Evolutionary conservation across 1,140 invertebrate species (phyloP), one percentile per base, ranked within the genome.

Genomic region (Brachionus manjavacas): DNA sequence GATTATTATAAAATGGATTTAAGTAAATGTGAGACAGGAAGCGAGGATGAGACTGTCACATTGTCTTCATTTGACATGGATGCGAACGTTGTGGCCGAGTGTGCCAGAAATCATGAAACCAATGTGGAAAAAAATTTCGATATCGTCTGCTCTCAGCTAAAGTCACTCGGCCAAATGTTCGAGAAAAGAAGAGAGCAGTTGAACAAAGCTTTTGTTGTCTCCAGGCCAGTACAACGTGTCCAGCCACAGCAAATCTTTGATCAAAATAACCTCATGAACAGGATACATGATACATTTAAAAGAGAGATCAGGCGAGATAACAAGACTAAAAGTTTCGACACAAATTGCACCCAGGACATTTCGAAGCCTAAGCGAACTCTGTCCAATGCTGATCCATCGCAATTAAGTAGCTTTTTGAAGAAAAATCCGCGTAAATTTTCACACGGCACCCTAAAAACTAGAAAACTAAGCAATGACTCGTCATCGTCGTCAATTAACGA

Each of bases 161-260:
- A 68, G 39, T 64, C 79, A 12, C 41, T 81, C 3, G 8, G 9
- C 7, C 52, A 43, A 41, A 81, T 83, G 60, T 83, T 68, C 28
- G 81, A 83, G 43, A 83, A 83, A 52, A 55, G 81, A 31, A 39
- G 14, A 43, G 81, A 83, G 11, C 81, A 83, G 23, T 35, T 83
- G 20, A 28, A 20, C 12, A 52, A 60, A 16, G n/a, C 60, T 16
- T 16, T 66, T 7, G 25, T 46, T 6, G 52, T 46, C 11, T 28
- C 16, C 25, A 52, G 35, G 8, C 81, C 81, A 12, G 68, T 83
- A 20, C 64, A 72, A 70, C 81, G 81, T 43, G 81, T 83, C 20
- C 25, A 83, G 23, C 81, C 81, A 28, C 31, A 46, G 12, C 72
- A 76, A 76, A 49, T 76, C n/a, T 28, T 68, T 68, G 31, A 68